These are phyloP conservation scores for Diarsia mendica DNA, from an alignment of 2,888 invertebrate species.

Conservation along the genomic window DNA sequence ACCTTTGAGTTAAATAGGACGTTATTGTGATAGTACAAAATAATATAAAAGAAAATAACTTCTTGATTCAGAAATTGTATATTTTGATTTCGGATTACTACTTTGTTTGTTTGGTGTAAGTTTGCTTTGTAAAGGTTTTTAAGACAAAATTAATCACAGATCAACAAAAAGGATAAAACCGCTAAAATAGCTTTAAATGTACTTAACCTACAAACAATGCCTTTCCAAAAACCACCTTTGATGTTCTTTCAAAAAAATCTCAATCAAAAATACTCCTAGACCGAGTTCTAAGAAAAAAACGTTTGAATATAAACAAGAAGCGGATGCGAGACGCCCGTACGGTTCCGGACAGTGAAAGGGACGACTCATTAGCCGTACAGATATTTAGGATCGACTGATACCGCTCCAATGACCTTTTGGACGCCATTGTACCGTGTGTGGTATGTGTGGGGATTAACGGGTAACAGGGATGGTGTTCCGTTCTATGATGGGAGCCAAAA, in stretches of 20 bases:
- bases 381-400: conserved; percentile 72
- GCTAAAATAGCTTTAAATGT: conserved; percentile 5
- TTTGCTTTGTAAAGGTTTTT: background rate
- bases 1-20: too few species aligned
- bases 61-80: too few species aligned
- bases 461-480: conserved; percentile 17
- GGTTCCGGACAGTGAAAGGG: conserved; percentile 72
- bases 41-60: too few species aligned
- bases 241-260: conserved; percentile 50
- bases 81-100: background rate
- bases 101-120: too few species aligned
- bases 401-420: conserved; percentile 74
- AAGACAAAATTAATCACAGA: background rate
- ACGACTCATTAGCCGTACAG: conserved; percentile 75
- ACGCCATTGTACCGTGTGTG: conserved; percentile 49
- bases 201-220: conserved; percentile 3
- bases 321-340: conserved; percentile 71
- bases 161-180: background rate
- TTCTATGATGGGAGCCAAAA: conserved; percentile 23
- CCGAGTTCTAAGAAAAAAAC: conserved; percentile 69
- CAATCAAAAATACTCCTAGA: conserved; percentile 56
- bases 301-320: conserved; percentile 70
- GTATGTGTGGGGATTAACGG: conserved; percentile 56
- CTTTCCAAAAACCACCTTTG: conserved; percentile 41
- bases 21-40: too few species aligned